phyloP scores from a whole-genome alignment of 1,140 invertebrate species.

The Dendroctonus ponderosae region DNA sequence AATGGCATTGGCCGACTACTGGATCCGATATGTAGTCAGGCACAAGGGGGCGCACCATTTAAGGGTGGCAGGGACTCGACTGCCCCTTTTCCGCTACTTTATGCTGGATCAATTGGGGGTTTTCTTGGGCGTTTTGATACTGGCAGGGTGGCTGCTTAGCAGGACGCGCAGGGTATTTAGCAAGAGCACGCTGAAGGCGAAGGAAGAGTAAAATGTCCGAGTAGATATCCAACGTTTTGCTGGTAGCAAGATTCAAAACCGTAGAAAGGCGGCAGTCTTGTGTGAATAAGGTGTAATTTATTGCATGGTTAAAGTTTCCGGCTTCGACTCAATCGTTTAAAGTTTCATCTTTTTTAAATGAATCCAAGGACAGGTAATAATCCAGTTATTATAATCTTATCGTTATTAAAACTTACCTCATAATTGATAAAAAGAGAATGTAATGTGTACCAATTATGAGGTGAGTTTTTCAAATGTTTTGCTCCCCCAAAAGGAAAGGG shows the following conservation, averaged over 20 bases:
- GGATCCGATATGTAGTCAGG: slow-evolving; percentile 67
- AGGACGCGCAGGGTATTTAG: neutral
- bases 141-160: neutral
- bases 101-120: slow-evolving; percentile 46
- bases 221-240: no score
- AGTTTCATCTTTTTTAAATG: no score
- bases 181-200: neutral
- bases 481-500: no score
- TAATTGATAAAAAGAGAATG: no score
- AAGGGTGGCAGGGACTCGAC: slow-evolving; percentile 58
- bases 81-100: slow-evolving; percentile 55
- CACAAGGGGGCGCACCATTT: slow-evolving; percentile 66
- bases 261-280: no score
- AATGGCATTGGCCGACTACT: slow-evolving; percentile 64
- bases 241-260: no score
- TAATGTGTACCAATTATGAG: no score
- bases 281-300: neutral
- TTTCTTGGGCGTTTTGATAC: neutral
- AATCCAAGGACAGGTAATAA: no score
- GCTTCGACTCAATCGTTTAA: neutral
- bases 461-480: no score
- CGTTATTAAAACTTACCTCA: no score
- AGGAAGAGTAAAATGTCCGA: neutral
- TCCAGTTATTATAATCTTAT: no score
- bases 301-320: neutral